These are phyloP conservation scores for Cactoblastis cactorum DNA, from an alignment of 2,888 invertebrate species.

Conservation along the genomic window DNA sequence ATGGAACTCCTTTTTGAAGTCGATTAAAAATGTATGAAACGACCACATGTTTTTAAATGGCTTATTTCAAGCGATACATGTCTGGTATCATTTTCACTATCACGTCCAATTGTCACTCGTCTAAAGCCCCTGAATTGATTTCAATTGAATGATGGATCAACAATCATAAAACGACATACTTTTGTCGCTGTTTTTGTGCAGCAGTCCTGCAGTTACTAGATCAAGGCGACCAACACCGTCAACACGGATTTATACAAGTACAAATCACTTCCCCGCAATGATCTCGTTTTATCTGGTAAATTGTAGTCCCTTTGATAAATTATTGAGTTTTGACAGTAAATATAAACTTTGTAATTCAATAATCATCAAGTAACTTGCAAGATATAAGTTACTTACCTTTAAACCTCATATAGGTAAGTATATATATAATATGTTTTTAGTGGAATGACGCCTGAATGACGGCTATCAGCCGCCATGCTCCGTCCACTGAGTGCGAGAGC, in stretches of 20 bases:
- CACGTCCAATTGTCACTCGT: no score
- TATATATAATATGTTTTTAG: no score
- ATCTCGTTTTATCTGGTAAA: not conserved
- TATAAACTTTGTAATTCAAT: not conserved
- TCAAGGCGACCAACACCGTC: not conserved
- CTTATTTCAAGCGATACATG: no score
- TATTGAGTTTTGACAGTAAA: not conserved
- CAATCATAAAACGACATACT: not conserved
- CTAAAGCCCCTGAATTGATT: not conserved
- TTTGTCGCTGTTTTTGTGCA: not conserved
- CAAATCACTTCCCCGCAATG: not conserved
- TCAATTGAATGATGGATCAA: not conserved
- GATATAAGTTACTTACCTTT: not conserved
- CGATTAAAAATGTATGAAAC: no score
- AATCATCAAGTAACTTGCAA: not conserved
- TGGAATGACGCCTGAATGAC: no score
- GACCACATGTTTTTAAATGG: no score
- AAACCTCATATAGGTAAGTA: no score
- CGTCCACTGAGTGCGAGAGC: no score
- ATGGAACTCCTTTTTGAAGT: no score
- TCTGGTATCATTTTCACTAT: no score
- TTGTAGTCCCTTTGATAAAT: not conserved
- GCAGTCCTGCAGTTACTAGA: slow-evolving; percentile 1
- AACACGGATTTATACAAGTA: not conserved
- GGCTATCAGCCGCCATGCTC: no score